Conservation (phyloP, 1,140 invertebrate species). For the Drosophila nannoptera region DNA sequence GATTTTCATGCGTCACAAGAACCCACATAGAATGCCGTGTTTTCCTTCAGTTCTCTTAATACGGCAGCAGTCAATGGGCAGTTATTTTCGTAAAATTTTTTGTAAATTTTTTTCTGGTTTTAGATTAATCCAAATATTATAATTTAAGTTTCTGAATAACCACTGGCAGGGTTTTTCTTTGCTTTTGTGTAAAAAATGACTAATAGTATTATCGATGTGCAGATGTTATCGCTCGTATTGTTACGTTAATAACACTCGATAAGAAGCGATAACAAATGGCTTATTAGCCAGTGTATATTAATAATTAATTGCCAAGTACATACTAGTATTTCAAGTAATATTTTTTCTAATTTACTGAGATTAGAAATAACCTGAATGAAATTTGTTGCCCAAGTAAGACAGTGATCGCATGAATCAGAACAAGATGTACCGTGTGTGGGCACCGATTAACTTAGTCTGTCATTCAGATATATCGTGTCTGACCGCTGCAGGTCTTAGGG, state of each 20-base stretch:
- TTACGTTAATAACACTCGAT: not conserved
- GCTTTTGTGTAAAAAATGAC: slow-evolving; percentile 68
- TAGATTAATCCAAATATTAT: slow-evolving; percentile 24
- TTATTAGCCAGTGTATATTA: not conserved
- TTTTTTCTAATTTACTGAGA: too few relatives aligned
- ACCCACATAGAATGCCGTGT: slow-evolving; percentile 10
- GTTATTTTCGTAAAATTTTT: not conserved
- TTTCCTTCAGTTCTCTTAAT: slow-evolving; percentile 2
- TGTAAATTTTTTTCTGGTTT: slow-evolving; percentile 26
- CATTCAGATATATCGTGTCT: slow-evolving; percentile 12
- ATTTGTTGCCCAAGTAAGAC: too few relatives aligned
- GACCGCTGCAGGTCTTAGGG: slow-evolving; percentile 21
- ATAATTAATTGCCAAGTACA: too few relatives aligned
- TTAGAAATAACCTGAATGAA: too few relatives aligned
- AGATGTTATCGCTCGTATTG: slow-evolving; percentile 4
- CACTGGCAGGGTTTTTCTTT: slow-evolving; percentile 48
- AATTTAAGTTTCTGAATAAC: slow-evolving; percentile 48
- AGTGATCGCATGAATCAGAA: not conserved
- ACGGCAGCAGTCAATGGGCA: slow-evolving; percentile 4
- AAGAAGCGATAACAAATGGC: not conserved
- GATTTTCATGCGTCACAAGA: slow-evolving; percentile 60
- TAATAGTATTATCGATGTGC: slow-evolving; percentile 49
- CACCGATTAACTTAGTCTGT: not conserved
- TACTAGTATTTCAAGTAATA: too few relatives aligned
- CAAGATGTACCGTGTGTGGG: slow-evolving; percentile 9